Evolutionary conservation across 1,140 invertebrate genomes (phyloP).

Genomic region (Helicoverpa armigera): DNA sequence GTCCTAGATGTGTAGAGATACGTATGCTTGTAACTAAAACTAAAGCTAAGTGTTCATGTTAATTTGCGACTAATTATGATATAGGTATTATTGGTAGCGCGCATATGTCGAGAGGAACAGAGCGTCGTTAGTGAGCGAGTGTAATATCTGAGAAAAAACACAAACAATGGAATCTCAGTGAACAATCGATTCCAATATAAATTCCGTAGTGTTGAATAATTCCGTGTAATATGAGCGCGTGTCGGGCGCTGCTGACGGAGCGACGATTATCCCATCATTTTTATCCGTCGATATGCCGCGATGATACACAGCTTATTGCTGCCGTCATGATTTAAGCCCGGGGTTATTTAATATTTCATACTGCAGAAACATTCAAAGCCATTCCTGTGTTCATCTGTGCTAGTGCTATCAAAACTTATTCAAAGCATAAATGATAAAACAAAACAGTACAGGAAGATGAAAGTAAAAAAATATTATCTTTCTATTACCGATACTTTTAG

Average conservation of each 20-base stretch:
- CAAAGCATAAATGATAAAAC: neutral
- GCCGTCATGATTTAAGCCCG: constrained; percentile 1
- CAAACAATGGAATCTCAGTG: neutral
- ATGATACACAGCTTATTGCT: constrained; percentile 23
- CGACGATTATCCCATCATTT: neutral
- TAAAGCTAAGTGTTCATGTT: no score
- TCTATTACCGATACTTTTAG: neutral
- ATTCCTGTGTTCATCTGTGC: neutral
- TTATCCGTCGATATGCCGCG: constrained; percentile 10
- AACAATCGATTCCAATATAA: constrained; percentile 25
- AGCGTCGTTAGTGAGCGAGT: neutral
- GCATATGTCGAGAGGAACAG: no score
- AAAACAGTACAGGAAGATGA: neutral
- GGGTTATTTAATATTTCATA: neutral
- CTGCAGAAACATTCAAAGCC: neutral
- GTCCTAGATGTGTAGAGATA: no score
- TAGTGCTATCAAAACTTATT: neutral
- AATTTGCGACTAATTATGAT: no score
- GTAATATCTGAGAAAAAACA: neutral
- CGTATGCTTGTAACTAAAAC: no score
- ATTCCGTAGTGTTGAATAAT: constrained; percentile 9
- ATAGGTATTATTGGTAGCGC: no score
- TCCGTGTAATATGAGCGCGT: constrained; percentile 7
- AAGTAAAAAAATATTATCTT: neutral
- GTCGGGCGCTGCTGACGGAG: neutral